Evolutionary conservation across 2,113 vertebrate genomes (phyloP), one percentile per base, ranked within the genome.

Genomic region (Apodemus sylvaticus): DNA sequence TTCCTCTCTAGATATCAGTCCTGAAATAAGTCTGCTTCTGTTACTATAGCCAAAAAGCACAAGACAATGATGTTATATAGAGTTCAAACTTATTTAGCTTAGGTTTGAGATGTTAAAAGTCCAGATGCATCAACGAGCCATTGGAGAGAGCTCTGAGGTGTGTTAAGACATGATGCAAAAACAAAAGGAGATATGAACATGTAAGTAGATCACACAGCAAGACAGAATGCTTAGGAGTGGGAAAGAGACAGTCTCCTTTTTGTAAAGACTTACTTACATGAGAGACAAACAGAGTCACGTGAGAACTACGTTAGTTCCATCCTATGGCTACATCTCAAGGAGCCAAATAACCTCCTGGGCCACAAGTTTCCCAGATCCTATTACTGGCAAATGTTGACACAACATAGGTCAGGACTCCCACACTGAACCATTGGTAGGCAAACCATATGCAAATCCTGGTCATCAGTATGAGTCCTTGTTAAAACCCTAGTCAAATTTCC

Each of bases 1-100:
- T 16, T 60, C 17, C 12, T 74, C 8, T 4, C 24, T 60, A 36
- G 20, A 58, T 4, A 26, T 0, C 34, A 74, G 1, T 36, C 12
- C 17, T 42, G 36, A 9, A 31, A 31, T 31, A 62, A 14, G 4
- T 20, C 48, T 4, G 58, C 51, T 78, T 87, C 81, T 85, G 29
- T 48, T 48, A 31, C 29, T 10, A 12, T 86, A 17, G 26, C 22
- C 53, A 60, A 31, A 58, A 58, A 29, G 16, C 36, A 11, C 5
- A 20, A 82, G 53, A 39, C 53, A 39, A 7, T 60, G 53, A 58
- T 11, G 13, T 14, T 82, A 14, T 82, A 39, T 24, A 60, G 20
- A n/a, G 11, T 39, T 82, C 79, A 82, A 58, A 82, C 20, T 82
- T 58, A 12, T 34, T 83, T 34, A n/a, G 31, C 31, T 92, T 70